Conservation (phyloP, 2,888 invertebrate species). For the Notodonta ziczac region DNA sequence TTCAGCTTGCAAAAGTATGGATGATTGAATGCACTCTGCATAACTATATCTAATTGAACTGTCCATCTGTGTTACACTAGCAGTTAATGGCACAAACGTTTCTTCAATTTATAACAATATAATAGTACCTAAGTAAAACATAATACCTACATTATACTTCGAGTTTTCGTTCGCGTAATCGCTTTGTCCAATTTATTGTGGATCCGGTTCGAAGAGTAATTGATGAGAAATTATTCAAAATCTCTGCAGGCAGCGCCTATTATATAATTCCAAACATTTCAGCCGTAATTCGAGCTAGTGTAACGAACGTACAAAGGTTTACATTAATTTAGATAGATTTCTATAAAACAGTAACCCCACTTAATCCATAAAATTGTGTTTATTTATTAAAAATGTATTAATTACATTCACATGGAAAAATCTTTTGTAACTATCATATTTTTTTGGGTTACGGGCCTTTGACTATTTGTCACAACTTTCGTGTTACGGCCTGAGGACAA, state of each 20-base stretch:
- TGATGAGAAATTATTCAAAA: constrained; percentile 14
- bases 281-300: constrained; percentile 13
- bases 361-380: neutral
- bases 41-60: too few species aligned
- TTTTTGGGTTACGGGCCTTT: too few species aligned
- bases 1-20: too few species aligned
- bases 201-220: constrained; percentile 5
- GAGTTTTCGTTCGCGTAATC: constrained; percentile 3
- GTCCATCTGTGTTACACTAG: too few species aligned
- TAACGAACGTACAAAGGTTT: constrained; percentile 2
- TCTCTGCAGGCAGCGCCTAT: constrained; percentile 7
- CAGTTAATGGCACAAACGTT: neutral
- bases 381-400: too few species aligned
- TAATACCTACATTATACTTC: neutral
- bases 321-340: neutral
- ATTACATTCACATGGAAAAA: too few species aligned
- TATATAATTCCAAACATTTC: constrained; percentile 3
- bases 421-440: too few species aligned
- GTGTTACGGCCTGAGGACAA: too few species aligned
- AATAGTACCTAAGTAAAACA: neutral
- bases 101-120: neutral
- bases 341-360: neutral
- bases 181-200: constrained; percentile 6
- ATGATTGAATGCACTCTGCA: too few species aligned
- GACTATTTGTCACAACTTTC: too few species aligned